Base-by-base conservation (phyloP, 2,113 vertebrate genomes). In the Astur gentilis region DNA sequence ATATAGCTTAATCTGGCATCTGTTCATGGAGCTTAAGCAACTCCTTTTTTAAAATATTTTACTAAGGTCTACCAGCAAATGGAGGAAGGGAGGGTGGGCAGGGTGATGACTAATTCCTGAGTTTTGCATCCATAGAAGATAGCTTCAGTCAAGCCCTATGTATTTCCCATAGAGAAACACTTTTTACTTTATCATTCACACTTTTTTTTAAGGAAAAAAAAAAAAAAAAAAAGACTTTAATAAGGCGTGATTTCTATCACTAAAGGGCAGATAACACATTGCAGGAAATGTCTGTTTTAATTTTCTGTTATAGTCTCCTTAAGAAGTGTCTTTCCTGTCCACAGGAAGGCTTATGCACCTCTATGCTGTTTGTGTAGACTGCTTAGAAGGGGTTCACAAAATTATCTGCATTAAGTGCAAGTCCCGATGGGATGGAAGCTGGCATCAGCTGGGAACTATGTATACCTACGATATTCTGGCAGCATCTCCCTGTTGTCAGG, bases 391-490 rank as follows among this genome's bases (percentile, higher is more conserved):
- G 22, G 99, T 99, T 97, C 99, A 99, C 98, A 99, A 99, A 99
- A 99, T 99, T 84, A 99, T 99, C 97, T 99, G 99, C 98, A 99
- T 99, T 98, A 99, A 99, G 97, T 99, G 99, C 98, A 99, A 99
- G 97, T 99, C 99, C 5, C 99, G 99, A 38, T 99, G 99, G 99
- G 99, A 99, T 67, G 99, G 99, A 96, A 99, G 99, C 98, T 99
- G 99, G 99, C 99, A 99, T 97, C 99, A 99, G 93, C 98, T 99
- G 98, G 99, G 99, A 96, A 99, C 99, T 65, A 99, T 99, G 99
- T 99, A 99, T 72, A 99, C 99, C 89, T 99, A 99, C 3, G 99
- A 99, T 97, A 99, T 99, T 96, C 98, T 99, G 98, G 99, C 99
- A 52, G 99, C 99, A 65, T 99, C 99, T 40, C 99, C 99, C 2